Conservation (phyloP, 2,797 vertebrate genomes). For the Chaetophractus vellerosus region DNA sequence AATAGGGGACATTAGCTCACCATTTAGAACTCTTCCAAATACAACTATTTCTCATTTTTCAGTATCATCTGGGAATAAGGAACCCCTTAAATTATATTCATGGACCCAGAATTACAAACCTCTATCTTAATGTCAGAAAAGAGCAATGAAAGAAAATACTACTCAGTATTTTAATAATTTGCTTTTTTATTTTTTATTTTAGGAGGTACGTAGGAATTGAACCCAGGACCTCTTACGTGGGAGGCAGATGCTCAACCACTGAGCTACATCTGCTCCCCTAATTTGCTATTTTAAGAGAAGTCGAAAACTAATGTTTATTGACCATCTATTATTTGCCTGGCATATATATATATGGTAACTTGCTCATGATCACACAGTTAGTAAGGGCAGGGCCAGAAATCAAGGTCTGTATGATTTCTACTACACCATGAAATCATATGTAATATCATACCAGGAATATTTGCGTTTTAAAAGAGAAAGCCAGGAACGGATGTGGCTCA, state of each 20-base stretch:
- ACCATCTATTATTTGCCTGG: neutral
- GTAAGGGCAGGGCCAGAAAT: constrained; percentile 29
- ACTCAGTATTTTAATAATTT: neutral
- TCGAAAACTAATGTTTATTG: neutral
- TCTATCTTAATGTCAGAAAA: neutral
- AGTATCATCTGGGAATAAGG: constrained; percentile 11
- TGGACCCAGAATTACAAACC: neutral
- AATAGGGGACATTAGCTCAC: constrained; percentile 66
- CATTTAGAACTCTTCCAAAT: constrained; percentile 47
- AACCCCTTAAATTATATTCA: neutral
- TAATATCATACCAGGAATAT: neutral
- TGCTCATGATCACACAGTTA: neutral
- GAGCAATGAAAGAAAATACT: neutral
- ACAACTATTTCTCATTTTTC: constrained; percentile 58
- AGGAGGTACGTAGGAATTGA: too few relatives aligned
- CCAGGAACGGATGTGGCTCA: too few relatives aligned
- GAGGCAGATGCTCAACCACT: too few relatives aligned
- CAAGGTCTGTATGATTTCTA: neutral
- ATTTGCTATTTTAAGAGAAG: neutral
- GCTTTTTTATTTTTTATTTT: neutral
- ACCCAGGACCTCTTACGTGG: too few relatives aligned
- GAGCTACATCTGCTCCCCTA: too few relatives aligned
- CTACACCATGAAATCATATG: neutral
- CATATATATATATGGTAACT: neutral
- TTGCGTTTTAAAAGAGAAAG: constrained; percentile 22